These are phyloP conservation scores for Pomatostomus ruficeps DNA, from an alignment of 2,113 vertebrate species.

Conservation along the genomic window DNA sequence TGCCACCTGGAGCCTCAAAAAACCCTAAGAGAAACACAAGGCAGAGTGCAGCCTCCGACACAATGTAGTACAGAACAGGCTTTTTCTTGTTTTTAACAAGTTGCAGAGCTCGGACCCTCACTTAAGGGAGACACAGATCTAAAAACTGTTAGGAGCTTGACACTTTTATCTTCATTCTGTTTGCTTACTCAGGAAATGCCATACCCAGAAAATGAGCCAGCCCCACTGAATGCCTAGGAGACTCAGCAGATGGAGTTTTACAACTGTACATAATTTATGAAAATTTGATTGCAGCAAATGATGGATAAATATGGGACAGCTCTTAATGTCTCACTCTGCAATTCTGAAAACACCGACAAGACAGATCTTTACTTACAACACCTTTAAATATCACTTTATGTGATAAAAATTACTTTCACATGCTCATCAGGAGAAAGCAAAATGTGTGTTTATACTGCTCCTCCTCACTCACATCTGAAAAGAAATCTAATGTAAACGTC, in stretches of 20 bases:
- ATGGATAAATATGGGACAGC: neutral
- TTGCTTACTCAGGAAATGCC: neutral
- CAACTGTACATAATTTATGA: neutral
- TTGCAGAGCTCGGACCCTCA: neutral
- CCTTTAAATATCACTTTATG: constrained; percentile 13
- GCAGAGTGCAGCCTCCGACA: neutral
- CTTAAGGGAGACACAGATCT: neutral
- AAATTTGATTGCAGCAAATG: constrained; percentile 4
- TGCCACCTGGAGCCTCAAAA: neutral
- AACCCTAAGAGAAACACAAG: neutral
- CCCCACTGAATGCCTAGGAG: neutral
- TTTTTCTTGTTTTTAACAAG: neutral
- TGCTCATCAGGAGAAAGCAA: neutral
- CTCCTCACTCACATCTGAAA: neutral
- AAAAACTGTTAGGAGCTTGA: neutral
- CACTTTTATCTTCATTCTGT: neutral
- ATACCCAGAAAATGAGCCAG: neutral
- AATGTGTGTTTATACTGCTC: constrained; percentile 9
- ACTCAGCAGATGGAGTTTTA: neutral
- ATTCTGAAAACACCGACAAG: neutral
- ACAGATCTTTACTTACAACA: neutral
- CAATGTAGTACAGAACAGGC: fast-evolving
- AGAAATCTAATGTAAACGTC: constrained; percentile 45
- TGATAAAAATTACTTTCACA: neutral
- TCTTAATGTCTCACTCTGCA: constrained; percentile 11